Conservation (phyloP, 1,140 invertebrate genomes). For the Drosophila melanica region DNA sequence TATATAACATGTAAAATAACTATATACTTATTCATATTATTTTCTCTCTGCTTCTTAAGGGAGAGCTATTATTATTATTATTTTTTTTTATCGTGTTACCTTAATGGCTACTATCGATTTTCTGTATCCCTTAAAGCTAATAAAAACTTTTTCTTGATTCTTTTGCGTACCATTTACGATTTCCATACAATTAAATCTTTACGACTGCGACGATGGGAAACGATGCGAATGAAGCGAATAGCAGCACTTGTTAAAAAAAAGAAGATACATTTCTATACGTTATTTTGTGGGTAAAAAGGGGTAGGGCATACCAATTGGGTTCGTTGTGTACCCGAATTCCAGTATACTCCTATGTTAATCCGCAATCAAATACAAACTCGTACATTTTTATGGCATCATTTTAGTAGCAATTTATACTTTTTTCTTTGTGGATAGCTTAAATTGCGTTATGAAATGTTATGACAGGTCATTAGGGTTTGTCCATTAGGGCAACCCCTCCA, state of each 20-base stretch:
- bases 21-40: constrained; percentile 1
- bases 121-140: constrained; percentile 29
- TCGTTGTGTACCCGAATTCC: neutral
- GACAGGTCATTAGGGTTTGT: constrained; percentile 70
- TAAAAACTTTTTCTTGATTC: constrained; percentile 63
- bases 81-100: constrained; percentile 37
- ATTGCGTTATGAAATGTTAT: constrained; percentile 81
- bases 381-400: constrained; percentile 68
- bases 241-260: constrained; percentile 24
- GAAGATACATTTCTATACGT: constrained; percentile 34
- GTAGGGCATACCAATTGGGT: constrained; percentile 27
- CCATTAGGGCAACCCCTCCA: constrained; percentile 51
- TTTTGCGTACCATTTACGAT: constrained; percentile 77
- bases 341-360: constrained; percentile 51
- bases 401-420: constrained; percentile 47
- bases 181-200: constrained; percentile 82
- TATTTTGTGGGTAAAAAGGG: neutral
- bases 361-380: constrained; percentile 59
- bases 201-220: constrained; percentile 55
- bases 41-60: constrained; percentile 11
- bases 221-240: constrained; percentile 31
- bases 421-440: constrained; percentile 52
- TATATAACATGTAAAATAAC: neutral
- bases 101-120: constrained; percentile 73
- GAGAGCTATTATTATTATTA: constrained; percentile 35